Percentiles rank a stretch among this genome's conserved stretches.
Evolutionary conservation across 2,113 vertebrate species (phyloP).

Genomic region (Alces alces): DNA sequence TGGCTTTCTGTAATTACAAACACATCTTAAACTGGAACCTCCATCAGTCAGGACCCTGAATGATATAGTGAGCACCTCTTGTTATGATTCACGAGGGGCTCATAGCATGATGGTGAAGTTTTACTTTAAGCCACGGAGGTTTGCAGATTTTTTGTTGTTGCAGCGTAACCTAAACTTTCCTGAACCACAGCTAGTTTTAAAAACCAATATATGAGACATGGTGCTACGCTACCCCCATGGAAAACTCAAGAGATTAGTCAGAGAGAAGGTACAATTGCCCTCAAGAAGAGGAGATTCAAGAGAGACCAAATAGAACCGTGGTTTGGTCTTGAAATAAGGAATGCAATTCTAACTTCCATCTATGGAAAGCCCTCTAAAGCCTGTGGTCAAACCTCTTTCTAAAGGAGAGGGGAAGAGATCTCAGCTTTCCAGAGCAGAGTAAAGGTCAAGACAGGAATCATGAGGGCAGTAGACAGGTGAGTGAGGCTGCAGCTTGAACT

Average conservation of each 20-base stretch:
- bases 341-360: background rate
- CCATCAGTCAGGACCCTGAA: background rate
- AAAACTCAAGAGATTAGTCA: background rate
- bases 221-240: too few relatives aligned
- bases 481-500: background rate
- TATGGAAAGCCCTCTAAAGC: background rate
- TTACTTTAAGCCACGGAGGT: background rate
- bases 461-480: background rate
- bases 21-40: background rate
- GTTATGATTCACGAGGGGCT: background rate
- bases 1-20: background rate
- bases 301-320: background rate
- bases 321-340: background rate
- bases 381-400: background rate
- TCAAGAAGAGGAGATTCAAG: background rate
- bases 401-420: background rate
- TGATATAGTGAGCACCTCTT: background rate
- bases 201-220: background rate
- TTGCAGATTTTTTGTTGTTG: background rate
- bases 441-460: background rate
- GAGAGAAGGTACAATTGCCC: background rate
- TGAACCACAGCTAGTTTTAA: background rate
- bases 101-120: background rate
- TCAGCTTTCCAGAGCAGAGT: background rate
- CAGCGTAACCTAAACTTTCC: background rate